A percentile compares a stretch with the other conserved stretches of the same genome.
Conservation (phyloP, 2,113 vertebrate genomes). For the Aptenodytes forsteri region DNA sequence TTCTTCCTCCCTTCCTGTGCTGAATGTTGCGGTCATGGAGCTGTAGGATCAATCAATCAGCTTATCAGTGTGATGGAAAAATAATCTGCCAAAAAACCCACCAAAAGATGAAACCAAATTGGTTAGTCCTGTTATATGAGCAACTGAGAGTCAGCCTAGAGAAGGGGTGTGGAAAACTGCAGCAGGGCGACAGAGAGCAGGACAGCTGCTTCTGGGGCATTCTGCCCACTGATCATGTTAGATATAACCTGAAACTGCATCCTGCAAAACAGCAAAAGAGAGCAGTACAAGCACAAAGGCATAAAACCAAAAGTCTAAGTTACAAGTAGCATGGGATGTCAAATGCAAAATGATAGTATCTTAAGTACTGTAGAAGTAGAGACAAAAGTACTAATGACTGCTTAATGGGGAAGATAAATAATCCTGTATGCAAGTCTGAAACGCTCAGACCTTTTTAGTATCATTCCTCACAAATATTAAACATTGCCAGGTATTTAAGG, state of each 20-base stretch:
- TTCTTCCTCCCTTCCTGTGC: not conserved
- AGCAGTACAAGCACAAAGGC: not conserved
- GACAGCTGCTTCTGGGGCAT: not conserved
- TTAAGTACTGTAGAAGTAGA: not conserved
- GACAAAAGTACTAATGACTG: not conserved
- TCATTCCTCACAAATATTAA: not conserved
- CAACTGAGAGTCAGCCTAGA: not conserved
- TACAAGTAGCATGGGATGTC: not conserved
- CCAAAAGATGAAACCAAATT: not conserved
- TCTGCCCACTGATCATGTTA: not conserved
- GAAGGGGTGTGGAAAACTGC: rapidly evolving
- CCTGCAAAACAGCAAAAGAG: not conserved
- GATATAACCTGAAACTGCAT: not conserved
- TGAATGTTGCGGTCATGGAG: not conserved
- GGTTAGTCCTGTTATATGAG: not conserved
- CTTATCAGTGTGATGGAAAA: not conserved
- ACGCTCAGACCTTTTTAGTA: not conserved
- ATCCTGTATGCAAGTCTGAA: not conserved
- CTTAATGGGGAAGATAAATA: not conserved
- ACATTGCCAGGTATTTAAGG: not conserved
- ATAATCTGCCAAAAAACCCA: not conserved
- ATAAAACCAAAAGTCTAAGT: not conserved
- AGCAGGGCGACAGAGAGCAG: not conserved
- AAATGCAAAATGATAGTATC: not conserved
- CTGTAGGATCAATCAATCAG: not conserved